Base-by-base conservation (phyloP, 2,797 vertebrate genomes). In the Enteromius treurensis region DNA sequence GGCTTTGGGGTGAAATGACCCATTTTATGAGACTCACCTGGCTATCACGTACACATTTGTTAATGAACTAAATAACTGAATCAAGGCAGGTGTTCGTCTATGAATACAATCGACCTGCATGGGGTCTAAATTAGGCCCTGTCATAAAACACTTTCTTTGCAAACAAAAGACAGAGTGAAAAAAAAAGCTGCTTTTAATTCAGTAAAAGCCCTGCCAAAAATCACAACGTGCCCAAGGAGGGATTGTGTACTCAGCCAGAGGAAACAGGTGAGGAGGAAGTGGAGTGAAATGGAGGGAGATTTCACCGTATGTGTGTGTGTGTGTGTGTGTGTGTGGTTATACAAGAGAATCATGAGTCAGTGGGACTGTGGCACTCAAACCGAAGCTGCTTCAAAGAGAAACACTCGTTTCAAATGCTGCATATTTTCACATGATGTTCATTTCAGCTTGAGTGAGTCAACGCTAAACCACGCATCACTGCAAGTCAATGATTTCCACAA, bases 181-280 rank as follows among this genome's bases (percentile, higher is more conserved):
- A 91, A 91, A 90, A 91, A 90, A 91, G 90, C 89, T 58, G 17
- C 49, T 88, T 89, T 89, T 88, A 55, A 90, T 87, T 90, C 42
- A 81, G 86, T 89, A 88, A 87, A 84, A 89, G 87, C 74, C 13
- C 60, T 79, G 88, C 88, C 91, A 90, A 87, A 92, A 95, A 89
- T 91, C 91, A 91, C 91, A 92, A 87, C 87, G 58, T 88, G 90
- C 90, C 86, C 84, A 86, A 84, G 29, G 55, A 84, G 73, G 83
- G 83, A 89, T 88, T 89, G 89, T 90, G 89, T 86, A 87, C 76
- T 86, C 84, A 84, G 74, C 80, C 86, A 77, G 89, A 92, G 93
- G 92, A 96, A 94, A 92, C 90, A 94, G 93, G 90, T 92, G 91
- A 92, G 89, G 53, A 87, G 89, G 90, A 94, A 89, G 91, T 87